Evolutionary conservation across 2,888 invertebrate genomes (phyloP).

Genomic region (Sclerodermus sp.): DNA sequence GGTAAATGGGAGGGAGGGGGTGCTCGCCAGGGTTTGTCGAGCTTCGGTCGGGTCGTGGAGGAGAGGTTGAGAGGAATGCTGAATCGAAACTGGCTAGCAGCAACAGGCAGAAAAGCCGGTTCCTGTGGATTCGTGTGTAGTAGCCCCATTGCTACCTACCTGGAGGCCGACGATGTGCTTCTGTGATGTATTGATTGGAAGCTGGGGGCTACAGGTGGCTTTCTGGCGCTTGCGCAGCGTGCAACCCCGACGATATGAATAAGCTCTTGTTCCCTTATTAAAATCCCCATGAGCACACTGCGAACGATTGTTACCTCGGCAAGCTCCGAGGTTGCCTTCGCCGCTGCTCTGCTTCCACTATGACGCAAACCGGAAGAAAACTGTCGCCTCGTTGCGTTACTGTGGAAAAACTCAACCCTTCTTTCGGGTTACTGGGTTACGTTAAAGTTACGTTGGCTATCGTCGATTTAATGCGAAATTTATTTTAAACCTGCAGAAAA

Average conservation of each 20-base stretch:
- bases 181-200: conserved; percentile 55
- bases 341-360: background rate
- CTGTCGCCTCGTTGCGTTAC: background rate
- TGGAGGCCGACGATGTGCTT: conserved; percentile 24
- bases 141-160: no score
- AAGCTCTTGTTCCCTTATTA: conserved; percentile 47
- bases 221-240: conserved; percentile 45
- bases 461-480: background rate
- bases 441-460: background rate
- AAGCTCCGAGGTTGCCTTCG: background rate
- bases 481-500: no score
- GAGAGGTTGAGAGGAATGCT: no score
- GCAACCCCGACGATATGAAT: conserved; percentile 37
- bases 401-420: background rate
- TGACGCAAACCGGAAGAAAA: background rate
- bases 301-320: conserved; percentile 28
- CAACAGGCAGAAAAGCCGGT: no score
- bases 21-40: no score
- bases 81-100: no score
- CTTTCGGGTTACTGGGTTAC: no score
- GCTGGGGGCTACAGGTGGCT: conserved; percentile 56
- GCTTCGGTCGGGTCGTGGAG: no score
- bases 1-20: no score
- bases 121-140: no score
- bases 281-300: conserved; percentile 38